phyloP scores from a whole-genome alignment of 2,113 vertebrate species.

The Arothron firmamentum region DNA sequence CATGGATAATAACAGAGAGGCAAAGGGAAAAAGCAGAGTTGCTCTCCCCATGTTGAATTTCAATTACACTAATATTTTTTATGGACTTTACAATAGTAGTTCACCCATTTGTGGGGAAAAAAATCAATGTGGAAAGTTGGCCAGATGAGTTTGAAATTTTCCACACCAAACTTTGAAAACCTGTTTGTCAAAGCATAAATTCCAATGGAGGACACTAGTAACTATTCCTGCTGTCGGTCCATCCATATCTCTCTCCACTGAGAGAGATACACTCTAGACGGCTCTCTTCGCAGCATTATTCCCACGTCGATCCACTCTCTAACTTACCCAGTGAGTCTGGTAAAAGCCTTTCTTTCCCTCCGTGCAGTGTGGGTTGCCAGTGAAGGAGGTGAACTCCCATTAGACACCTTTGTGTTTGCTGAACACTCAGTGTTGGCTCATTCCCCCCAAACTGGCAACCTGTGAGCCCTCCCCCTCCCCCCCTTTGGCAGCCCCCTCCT shows the following conservation, averaged over 20 bases:
- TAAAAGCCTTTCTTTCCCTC: constrained; percentile 83
- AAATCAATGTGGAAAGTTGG: not conserved
- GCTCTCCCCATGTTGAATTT: constrained; percentile 1
- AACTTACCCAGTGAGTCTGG: constrained; percentile 41
- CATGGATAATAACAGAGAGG: constrained; percentile 8
- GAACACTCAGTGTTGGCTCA: constrained; percentile 79
- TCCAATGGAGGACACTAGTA: constrained; percentile 8
- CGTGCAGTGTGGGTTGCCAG: constrained; percentile 85
- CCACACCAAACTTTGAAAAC: not conserved
- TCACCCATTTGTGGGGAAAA: not conserved
- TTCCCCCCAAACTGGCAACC: constrained; percentile 74
- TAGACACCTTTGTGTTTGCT: constrained; percentile 86
- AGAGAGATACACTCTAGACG: too few species aligned
- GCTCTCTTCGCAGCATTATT: not conserved
- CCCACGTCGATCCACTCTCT: constrained; percentile 9
- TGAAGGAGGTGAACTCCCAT: constrained; percentile 82
- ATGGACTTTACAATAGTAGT: not conserved
- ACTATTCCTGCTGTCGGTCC: constrained; percentile 14
- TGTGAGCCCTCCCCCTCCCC: constrained; percentile 79
- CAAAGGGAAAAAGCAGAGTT: constrained; percentile 1
- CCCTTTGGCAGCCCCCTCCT: constrained; percentile 80
- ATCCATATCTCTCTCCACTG: constrained; percentile 3
- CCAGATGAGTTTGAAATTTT: constrained; percentile 2
- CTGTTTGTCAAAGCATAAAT: not conserved
- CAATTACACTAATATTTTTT: not conserved